Evolutionary conservation across 2,113 vertebrate species (phyloP).

Genomic region (Echinops telfairi): DNA sequence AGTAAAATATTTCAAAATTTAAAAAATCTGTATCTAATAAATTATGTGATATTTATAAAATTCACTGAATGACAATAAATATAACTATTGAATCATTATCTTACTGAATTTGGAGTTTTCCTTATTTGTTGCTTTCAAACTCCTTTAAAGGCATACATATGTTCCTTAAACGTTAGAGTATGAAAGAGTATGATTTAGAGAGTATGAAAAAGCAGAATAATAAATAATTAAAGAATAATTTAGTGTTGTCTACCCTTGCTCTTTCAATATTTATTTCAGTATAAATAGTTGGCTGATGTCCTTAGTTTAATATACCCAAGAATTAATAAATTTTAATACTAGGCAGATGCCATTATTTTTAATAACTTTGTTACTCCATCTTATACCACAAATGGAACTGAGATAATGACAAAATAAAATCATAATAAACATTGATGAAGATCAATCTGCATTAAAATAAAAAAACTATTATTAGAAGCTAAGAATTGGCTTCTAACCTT

Average conservation of each 20-base stretch:
- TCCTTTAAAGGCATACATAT: no score
- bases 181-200: no score
- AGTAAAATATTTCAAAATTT: no score
- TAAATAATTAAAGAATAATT: background rate
- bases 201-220: no score
- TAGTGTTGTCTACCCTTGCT: background rate
- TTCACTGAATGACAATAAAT: no score
- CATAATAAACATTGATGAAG: background rate
- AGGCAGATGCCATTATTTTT: slow-evolving; percentile 7
- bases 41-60: no score
- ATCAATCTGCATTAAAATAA: slow-evolving; percentile 54
- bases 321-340: background rate
- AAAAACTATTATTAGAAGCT: background rate
- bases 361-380: background rate
- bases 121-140: no score
- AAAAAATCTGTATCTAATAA: no score
- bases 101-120: no score
- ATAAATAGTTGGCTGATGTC: background rate
- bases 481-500: slow-evolving; percentile 36
- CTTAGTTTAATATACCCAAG: background rate
- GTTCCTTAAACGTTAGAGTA: no score
- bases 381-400: background rate
- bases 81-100: no score
- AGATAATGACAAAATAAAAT: background rate
- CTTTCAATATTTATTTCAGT: background rate